These are phyloP conservation scores for Lonchura striata DNA, from an alignment of 2,113 vertebrate genomes.

Conservation along the genomic window DNA sequence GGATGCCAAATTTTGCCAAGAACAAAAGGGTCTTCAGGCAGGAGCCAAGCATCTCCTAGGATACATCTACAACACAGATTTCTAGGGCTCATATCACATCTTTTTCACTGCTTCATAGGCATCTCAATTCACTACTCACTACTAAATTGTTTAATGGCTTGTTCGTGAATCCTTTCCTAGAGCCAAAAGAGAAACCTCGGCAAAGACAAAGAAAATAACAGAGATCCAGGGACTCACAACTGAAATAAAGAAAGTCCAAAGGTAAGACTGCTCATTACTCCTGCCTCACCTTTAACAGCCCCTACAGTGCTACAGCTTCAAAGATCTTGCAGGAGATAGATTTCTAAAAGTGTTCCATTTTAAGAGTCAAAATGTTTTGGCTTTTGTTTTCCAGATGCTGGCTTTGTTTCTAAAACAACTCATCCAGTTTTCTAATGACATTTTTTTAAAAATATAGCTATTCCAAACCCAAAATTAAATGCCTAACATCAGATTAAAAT, in stretches of 20 bases:
- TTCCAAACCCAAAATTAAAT: neutral
- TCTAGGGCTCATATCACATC: neutral
- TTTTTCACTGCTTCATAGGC: neutral
- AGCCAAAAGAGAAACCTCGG: slow-evolving; percentile 81
- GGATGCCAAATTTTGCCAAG: neutral
- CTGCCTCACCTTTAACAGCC: neutral
- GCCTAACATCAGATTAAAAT: neutral
- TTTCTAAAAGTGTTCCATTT: neutral
- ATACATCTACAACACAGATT: neutral
- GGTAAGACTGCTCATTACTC: slow-evolving; percentile 63
- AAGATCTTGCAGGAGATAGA: neutral
- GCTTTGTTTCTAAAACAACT: neutral
- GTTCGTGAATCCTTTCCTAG: slow-evolving; percentile 59
- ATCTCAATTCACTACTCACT: neutral
- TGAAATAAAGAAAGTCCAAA: slow-evolving; percentile 80
- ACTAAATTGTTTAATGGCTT: neutral
- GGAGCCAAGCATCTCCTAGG: neutral
- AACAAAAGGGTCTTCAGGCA: neutral
- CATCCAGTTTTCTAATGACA: neutral
- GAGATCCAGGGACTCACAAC: slow-evolving; percentile 79
- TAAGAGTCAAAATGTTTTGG: neutral
- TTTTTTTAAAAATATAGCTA: neutral
- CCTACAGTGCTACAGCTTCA: neutral
- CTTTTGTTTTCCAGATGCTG: neutral
- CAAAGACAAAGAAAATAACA: slow-evolving; percentile 77